These are phyloP conservation scores for Amphiduros pacificus DNA, from an alignment of 2,888 invertebrate genomes.

Conservation along the genomic window DNA sequence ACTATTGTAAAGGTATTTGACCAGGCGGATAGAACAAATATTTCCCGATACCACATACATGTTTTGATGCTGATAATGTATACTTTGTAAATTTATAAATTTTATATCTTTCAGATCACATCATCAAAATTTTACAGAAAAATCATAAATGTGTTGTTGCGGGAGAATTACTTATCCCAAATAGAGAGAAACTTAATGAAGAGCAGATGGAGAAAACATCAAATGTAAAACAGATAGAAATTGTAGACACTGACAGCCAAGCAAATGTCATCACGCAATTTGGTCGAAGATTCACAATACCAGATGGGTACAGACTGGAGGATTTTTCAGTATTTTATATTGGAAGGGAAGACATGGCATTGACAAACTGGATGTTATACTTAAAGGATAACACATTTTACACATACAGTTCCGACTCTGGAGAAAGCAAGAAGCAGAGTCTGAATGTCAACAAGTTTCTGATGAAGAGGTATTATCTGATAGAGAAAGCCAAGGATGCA, in stretches of 20 bases:
- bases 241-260: not conserved
- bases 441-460: slow-evolving; percentile 67
- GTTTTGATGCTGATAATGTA: no score
- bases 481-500: slow-evolving; percentile 92
- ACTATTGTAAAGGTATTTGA: slow-evolving; percentile 48
- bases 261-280: not conserved
- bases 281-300: slow-evolving; percentile 37
- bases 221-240: no score
- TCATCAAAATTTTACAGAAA: no score
- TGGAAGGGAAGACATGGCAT: slow-evolving; percentile 69
- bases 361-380: slow-evolving; percentile 66
- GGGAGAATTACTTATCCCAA: no score
- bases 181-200: no score
- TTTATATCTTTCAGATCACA: no score
- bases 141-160: no score
- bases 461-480: slow-evolving; percentile 77
- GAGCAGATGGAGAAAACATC: no score
- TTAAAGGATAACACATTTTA: slow-evolving; percentile 55
- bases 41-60: no score
- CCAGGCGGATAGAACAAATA: no score
- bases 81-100: no score
- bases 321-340: slow-evolving; percentile 70
- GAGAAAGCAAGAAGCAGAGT: slow-evolving; percentile 33
- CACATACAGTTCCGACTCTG: slow-evolving; percentile 54
- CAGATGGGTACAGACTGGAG: slow-evolving; percentile 45